phyloP scores from a whole-genome alignment of 2,113 vertebrate genomes.

The Tylochromis polylepis region DNA sequence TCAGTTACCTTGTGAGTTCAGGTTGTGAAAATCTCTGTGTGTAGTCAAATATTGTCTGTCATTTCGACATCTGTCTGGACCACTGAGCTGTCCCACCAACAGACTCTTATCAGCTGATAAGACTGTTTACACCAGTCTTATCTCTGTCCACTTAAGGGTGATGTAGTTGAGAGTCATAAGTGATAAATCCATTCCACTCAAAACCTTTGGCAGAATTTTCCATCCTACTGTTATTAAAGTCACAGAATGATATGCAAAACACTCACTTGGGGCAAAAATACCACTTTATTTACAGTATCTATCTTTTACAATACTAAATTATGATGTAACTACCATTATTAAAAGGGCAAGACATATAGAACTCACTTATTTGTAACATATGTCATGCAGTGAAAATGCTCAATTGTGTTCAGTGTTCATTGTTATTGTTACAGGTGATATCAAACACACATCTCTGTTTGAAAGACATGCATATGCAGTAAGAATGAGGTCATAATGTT shows the following conservation, averaged over 20 bases:
- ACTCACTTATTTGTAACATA: background rate
- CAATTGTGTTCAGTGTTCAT: background rate
- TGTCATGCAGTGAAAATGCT: background rate
- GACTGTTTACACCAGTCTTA: conserved; percentile 42
- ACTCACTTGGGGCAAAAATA: background rate
- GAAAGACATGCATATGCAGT: background rate
- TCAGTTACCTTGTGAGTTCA: background rate
- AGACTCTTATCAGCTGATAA: conserved; percentile 47
- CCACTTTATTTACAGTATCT: background rate
- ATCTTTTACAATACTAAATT: background rate
- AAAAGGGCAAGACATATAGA: background rate
- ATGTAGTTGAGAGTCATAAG: conserved; percentile 39
- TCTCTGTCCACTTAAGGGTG: conserved; percentile 44
- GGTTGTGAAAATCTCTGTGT: conserved; percentile 4
- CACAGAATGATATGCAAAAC: background rate
- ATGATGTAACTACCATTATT: background rate
- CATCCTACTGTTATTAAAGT: background rate
- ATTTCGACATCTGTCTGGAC: conserved; percentile 39
- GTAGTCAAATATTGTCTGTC: conserved; percentile 14
- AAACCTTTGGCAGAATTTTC: conserved; percentile 7
- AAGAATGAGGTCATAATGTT: background rate
- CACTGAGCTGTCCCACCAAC: conserved; percentile 17
- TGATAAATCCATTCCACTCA: conserved; percentile 25
- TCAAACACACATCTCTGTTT: background rate
- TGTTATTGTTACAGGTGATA: background rate